Conservation (phyloP, 2,113 vertebrate genomes). For the Onychorhynchus coronatus region DNA sequence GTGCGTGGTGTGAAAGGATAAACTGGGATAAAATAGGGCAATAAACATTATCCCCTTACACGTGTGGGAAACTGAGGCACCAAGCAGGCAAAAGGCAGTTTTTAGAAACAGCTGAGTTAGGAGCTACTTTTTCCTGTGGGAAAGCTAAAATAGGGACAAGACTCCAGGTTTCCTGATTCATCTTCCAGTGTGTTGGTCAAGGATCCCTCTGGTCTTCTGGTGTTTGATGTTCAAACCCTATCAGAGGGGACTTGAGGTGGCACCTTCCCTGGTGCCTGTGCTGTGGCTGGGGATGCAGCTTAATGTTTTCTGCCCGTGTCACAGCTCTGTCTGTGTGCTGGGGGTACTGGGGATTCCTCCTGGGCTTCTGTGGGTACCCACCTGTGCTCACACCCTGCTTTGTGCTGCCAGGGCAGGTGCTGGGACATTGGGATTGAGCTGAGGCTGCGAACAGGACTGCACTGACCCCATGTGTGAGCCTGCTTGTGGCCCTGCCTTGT, state of each 20-base stretch:
- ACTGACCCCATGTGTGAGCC: fast-evolving
- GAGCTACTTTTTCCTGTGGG: neutral
- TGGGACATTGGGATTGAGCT: fast-evolving
- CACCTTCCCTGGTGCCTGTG: neutral
- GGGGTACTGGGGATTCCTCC: neutral
- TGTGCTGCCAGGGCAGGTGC: neutral
- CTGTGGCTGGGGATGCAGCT: neutral
- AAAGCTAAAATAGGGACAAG: neutral
- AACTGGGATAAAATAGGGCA: neutral
- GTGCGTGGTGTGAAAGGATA: fast-evolving
- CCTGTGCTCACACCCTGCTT: neutral
- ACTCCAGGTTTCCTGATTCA: neutral
- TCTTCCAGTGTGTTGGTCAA: neutral
- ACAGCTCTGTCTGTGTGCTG: neutral
- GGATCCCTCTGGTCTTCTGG: neutral
- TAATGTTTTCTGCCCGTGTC: fast-evolving
- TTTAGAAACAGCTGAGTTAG: neutral
- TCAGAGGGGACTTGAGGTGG: neutral
- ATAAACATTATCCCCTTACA: neutral
- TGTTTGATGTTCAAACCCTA: fast-evolving
- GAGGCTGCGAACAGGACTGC: neutral
- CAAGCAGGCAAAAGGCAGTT: neutral
- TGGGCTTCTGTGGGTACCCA: neutral
- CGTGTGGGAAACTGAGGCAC: neutral
- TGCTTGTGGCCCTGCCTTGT: neutral